phyloP scores from a whole-genome alignment of 2,113 vertebrate genomes.

The Tupaia chinensis region DNA sequence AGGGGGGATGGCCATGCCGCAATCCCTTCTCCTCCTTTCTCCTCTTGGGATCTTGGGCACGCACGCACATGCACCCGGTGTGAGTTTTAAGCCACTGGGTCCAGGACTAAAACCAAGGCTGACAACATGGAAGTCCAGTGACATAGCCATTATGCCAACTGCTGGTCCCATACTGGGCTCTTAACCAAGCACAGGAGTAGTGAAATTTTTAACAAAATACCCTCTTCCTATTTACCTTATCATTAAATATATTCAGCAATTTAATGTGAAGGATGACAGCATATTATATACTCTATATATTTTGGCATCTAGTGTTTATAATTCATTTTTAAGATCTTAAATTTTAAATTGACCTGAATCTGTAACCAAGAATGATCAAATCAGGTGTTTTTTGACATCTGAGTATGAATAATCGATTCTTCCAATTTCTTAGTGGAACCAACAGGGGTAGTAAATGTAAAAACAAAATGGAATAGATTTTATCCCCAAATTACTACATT shows the following conservation, averaged over 20 bases:
- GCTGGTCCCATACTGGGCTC: neutral
- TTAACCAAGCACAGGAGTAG: neutral
- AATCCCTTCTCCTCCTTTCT: no score
- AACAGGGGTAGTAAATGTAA: neutral
- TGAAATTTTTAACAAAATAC: neutral
- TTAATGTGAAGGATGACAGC: neutral
- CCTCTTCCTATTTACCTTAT: neutral
- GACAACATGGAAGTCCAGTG: no score
- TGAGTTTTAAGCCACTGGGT: no score
- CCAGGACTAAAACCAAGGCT: no score
- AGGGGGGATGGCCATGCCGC: no score
- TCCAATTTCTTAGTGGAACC: neutral
- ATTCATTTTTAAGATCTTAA: slow-evolving; percentile 10
- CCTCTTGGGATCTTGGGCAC: no score
- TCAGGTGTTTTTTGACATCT: neutral
- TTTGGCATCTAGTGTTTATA: neutral
- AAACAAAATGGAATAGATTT: neutral
- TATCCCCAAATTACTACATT: neutral
- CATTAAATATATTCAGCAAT: neutral
- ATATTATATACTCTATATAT: neutral
- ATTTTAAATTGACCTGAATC: neutral
- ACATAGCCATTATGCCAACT: no score
- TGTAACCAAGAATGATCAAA: neutral
- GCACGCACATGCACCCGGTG: no score
- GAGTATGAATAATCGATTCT: neutral